Evolutionary conservation across 2,797 vertebrate genomes (phyloP).

Genomic region (Simalia tracyae): DNA sequence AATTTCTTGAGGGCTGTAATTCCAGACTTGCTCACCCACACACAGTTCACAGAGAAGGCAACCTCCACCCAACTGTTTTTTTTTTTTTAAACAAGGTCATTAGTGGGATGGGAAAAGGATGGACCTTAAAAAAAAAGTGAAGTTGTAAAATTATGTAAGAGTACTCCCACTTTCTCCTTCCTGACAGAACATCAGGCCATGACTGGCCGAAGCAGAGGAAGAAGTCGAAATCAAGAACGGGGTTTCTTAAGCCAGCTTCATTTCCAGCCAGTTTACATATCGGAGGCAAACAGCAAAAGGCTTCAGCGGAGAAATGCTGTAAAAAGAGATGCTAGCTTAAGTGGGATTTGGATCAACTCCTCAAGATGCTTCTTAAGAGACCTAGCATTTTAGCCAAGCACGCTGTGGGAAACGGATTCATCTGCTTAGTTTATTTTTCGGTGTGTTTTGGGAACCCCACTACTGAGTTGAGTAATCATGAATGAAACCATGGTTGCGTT

Average conservation of each 20-base stretch:
- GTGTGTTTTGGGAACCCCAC: neutral
- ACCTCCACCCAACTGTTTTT: neutral
- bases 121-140: neutral
- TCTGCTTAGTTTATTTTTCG: neutral
- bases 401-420: neutral
- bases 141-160: neutral
- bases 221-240: neutral
- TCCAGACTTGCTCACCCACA: neutral
- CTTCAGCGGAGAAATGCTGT: neutral
- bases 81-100: neutral
- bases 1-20: neutral
- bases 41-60: neutral
- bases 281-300: neutral
- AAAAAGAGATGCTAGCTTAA: neutral
- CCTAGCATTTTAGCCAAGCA: neutral
- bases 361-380: neutral
- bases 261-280: neutral
- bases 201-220: neutral
- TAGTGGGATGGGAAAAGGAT: neutral
- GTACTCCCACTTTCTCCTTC: neutral
- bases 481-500: neutral
- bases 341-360: neutral
- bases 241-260: neutral
- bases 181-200: neutral
- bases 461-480: neutral